These are phyloP conservation scores for Ectobius pallidus DNA, from an alignment of 2,888 invertebrate species.

Conservation along the genomic window DNA sequence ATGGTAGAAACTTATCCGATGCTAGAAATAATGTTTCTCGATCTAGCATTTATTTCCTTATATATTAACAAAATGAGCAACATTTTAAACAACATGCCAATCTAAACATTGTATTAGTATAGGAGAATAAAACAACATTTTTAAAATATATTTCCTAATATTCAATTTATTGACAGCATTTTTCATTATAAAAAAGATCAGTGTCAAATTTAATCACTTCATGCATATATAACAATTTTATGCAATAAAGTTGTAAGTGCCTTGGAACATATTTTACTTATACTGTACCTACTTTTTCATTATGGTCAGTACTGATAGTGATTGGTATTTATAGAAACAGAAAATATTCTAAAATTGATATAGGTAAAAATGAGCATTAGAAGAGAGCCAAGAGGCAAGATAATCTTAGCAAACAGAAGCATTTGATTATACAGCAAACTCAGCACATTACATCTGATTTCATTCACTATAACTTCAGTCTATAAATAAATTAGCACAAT, in stretches of 20 bases:
- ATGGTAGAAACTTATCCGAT: no score
- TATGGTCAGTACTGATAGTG: neutral
- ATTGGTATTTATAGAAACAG: neutral
- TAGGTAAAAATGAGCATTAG: neutral
- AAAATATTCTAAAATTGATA: neutral
- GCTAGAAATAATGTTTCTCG: no score
- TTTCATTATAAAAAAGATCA: constrained; percentile 24
- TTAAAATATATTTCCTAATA: constrained; percentile 27
- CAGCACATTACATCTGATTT: neutral
- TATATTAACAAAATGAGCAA: no score
- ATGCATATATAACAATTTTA: constrained; percentile 8
- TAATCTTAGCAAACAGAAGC: neutral
- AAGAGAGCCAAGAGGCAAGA: constrained; percentile 29
- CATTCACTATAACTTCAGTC: neutral
- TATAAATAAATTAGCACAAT: neutral
- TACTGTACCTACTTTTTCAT: neutral
- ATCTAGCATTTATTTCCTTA: no score
- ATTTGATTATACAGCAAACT: neutral
- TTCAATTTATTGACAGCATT: constrained; percentile 20
- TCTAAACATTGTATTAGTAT: no score
- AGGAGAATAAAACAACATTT: no score
- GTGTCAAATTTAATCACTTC: neutral
- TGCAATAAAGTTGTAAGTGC: neutral
- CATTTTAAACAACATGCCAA: no score
- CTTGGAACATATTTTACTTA: neutral